phyloP scores from a whole-genome alignment of 2,888 invertebrate species.

The Synergus laeviventris region DNA sequence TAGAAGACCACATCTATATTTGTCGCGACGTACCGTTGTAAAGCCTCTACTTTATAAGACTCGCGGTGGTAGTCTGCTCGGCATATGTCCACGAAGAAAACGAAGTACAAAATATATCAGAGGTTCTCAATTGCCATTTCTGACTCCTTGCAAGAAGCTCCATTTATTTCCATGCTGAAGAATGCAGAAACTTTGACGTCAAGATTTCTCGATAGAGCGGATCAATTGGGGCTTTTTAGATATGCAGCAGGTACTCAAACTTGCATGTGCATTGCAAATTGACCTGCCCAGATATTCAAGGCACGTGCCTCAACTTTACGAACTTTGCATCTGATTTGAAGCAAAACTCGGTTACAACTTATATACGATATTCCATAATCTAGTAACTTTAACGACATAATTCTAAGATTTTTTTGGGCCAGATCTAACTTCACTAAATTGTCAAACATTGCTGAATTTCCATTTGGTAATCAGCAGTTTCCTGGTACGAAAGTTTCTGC shows the following conservation, averaged over 20 bases:
- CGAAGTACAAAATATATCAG: constrained; percentile 25
- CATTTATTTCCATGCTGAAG: constrained; percentile 9
- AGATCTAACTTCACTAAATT: background rate
- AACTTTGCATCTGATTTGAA: constrained; percentile 22
- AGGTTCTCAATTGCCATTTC: constrained; percentile 15
- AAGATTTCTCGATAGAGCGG: constrained; percentile 1
- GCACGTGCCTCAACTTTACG: constrained; percentile 27
- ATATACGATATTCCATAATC: background rate
- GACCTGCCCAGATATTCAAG: background rate
- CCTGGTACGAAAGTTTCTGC: constrained; percentile 41
- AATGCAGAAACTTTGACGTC: constrained; percentile 4
- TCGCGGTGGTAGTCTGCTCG: background rate
- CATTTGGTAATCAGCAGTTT: constrained; percentile 48
- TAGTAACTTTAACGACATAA: background rate
- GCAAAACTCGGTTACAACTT: background rate
- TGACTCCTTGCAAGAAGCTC: background rate
- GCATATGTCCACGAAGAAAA: constrained; percentile 34
- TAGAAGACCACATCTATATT: constrained; percentile 38
- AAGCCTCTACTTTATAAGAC: constrained; percentile 39
- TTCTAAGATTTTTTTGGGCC: too few species aligned
- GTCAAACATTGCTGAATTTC: constrained; percentile 44
- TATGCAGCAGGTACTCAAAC: constrained; percentile 23
- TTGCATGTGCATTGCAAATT: constrained; percentile 31
- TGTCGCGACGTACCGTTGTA: constrained; percentile 38
- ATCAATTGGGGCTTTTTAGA: constrained; percentile 32